Percentiles rank a stretch among this genome's conserved stretches.
These are phyloP conservation scores for Plodia interpunctella DNA, from an alignment of 1,140 invertebrate species.

Conservation along the genomic window DNA sequence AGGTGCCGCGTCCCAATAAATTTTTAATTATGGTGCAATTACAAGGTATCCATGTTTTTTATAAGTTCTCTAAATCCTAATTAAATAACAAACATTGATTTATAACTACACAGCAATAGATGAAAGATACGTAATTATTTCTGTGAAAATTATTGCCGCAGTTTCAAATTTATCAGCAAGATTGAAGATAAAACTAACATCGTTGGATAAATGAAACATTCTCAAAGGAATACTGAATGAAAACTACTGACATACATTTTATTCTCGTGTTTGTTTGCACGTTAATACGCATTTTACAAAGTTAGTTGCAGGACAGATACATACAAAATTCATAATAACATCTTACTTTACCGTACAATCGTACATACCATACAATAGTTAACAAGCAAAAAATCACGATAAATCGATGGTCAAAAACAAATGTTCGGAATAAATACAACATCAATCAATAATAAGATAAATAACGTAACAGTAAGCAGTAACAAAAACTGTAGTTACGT, in stretches of 20 bases:
- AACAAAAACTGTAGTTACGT: constrained; percentile 11
- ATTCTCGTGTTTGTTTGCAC: too few relatives aligned
- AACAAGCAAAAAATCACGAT: not conserved
- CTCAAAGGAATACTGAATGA: not conserved
- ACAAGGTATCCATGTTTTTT: not conserved
- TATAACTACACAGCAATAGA: not conserved
- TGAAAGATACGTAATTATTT: not conserved
- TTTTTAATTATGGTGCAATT: too few relatives aligned
- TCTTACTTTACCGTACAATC: too few relatives aligned
- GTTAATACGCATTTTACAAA: too few relatives aligned
- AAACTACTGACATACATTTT: too few relatives aligned
- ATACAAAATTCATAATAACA: too few relatives aligned
- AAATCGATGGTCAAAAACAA: not conserved
- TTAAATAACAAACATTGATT: not conserved
- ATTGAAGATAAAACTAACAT: not conserved
- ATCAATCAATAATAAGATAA: constrained; percentile 7
- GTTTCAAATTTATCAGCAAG: not conserved
- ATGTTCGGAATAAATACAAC: not conserved
- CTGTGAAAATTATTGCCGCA: not conserved
- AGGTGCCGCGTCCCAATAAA: too few relatives aligned
- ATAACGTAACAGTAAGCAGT: not conserved
- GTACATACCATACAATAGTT: too few relatives aligned
- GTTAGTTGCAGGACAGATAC: too few relatives aligned
- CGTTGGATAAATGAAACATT: not conserved
- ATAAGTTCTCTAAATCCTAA: not conserved